Base-by-base conservation (phyloP, 2,888 invertebrate species). In the Drosophila nr. medialis region DNA sequence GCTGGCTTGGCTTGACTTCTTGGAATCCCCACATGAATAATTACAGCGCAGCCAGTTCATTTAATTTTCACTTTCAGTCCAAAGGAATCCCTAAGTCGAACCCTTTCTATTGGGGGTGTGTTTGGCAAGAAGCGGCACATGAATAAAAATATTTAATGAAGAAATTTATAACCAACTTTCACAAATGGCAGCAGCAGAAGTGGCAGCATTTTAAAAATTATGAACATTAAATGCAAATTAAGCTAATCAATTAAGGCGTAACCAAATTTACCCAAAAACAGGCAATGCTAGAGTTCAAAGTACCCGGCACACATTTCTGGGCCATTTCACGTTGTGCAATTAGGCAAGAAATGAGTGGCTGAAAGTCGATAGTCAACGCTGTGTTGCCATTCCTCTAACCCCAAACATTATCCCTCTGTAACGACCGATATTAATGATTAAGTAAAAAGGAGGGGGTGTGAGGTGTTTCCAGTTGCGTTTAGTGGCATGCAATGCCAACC, bases 201-300 rank as follows among this genome's bases (percentile, higher is more conserved):
- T 21, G 50, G 53, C 53, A 55, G 54, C 62, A 50, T 72, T 75
- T 78, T 72, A 86, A 86, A 88, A 88, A 87, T 89, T 87, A 89
- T 88, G 83, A 86, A 78, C 88, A 86, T 88, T 86, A 87, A 84
- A 87, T 86, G 84, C 62, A 84, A 89, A 86, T 89, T 86, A 86
- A 81, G 86, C 86, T 86, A 86, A 87, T 88, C 88, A 88, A 88
- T 89, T 87, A 79, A 71, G 73, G 69, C 56, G 70, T 60, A 75
- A 56, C 70, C 59, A 76, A 72, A 75, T 77, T 70, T 42, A 66
- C 62, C 24, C 21, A 1, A 45, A 45, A 21, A 48, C 60, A 18
- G 30, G 32, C 32, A 69, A 56, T 49, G 18, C n/a, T 27, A 42
- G 64, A 78, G 82, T 82, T 83, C 75, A 81, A 80, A 77, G 77